Percentiles rank a stretch among this genome's conserved stretches.
Conservation (phyloP, 2,113 vertebrate genomes). For the Stercorarius parasiticus region DNA sequence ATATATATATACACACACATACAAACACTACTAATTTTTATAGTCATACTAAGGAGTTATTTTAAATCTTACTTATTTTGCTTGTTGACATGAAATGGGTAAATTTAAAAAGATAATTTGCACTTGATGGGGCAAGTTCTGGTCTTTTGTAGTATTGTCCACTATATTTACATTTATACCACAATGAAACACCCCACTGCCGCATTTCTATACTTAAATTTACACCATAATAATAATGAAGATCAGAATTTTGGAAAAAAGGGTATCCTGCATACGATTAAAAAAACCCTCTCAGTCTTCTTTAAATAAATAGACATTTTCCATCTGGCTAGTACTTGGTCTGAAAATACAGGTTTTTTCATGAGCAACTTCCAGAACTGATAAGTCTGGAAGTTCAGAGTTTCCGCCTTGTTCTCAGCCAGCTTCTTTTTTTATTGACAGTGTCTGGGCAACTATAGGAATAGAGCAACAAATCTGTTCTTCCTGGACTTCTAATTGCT, state of each 20-base stretch:
- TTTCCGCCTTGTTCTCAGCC: conserved; percentile 5
- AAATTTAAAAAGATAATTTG: not conserved
- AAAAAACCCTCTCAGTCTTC: not conserved
- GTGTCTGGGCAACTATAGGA: not conserved
- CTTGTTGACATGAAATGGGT: not conserved
- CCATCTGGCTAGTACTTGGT: not conserved
- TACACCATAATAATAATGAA: not conserved
- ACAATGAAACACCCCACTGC: not conserved
- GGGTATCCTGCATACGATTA: not conserved
- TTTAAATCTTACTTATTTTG: not conserved
- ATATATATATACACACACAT: not conserved
- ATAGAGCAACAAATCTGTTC: conserved; percentile 38
- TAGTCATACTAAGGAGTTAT: not conserved
- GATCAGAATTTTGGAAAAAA: not conserved
- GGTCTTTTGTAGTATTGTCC: not conserved
- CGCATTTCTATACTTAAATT: not conserved
- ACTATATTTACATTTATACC: not conserved
- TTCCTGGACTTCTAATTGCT: not conserved
- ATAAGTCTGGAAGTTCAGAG: not conserved
- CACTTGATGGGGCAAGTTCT: not conserved
- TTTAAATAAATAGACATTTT: not conserved
- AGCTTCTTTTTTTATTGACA: conserved; percentile 6
- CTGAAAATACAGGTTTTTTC: not conserved
- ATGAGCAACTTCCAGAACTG: not conserved
- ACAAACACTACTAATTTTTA: not conserved